Conservation (phyloP, 2,797 vertebrate genomes). For the Knipowitschia caucasica region DNA sequence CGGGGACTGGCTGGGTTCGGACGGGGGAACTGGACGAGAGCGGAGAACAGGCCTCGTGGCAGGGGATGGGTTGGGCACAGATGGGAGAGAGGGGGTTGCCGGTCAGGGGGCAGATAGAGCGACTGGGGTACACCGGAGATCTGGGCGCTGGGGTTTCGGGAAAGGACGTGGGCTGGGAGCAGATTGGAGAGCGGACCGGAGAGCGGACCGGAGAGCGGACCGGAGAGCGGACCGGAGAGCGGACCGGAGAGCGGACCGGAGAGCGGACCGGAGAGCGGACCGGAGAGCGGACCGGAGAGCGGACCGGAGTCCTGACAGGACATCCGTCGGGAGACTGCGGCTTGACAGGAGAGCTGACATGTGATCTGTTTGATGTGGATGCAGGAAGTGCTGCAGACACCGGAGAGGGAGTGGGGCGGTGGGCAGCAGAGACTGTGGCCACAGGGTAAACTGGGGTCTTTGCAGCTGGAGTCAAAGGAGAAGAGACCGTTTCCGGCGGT, state of each 20-base stretch:
- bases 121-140: conserved; percentile 69
- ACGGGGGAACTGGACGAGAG: conserved; percentile 82
- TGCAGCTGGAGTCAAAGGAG: conserved; percentile 45
- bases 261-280: conserved; percentile 83
- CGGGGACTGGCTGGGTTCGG: conserved; percentile 84
- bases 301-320: conserved; percentile 52
- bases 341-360: conserved; percentile 27
- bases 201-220: conserved; percentile 34
- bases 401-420: conserved; percentile 40
- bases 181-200: conserved; percentile 68
- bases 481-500: conserved; percentile 50
- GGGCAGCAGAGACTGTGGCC: conserved; percentile 11
- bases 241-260: conserved; percentile 71
- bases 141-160: conserved; percentile 73
- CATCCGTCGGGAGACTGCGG: conserved; percentile 44
- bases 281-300: conserved; percentile 58
- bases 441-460: conserved; percentile 53
- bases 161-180: conserved; percentile 81
- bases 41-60: conserved; percentile 80
- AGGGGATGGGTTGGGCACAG: conserved; percentile 87
- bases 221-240: conserved; percentile 69
- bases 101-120: conserved; percentile 65
- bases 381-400: conserved; percentile 10
- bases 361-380: conserved; percentile 28
- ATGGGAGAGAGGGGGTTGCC: conserved; percentile 83